Evolutionary conservation across 2,888 invertebrate species (phyloP).

Genomic region (Stenolophus ochropezus): DNA sequence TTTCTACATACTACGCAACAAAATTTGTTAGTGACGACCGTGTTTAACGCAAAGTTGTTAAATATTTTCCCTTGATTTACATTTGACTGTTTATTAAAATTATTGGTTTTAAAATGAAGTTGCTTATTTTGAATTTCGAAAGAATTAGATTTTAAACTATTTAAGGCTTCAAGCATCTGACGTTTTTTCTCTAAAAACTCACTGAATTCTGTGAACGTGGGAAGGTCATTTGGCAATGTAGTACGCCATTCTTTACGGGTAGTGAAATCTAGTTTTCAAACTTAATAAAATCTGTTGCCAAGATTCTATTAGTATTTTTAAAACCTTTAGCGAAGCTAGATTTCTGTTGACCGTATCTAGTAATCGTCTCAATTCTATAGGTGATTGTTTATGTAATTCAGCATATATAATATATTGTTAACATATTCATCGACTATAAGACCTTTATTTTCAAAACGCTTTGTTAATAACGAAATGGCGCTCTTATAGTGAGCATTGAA

Average conservation of each 20-base stretch:
- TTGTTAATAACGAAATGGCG: constrained; percentile 60
- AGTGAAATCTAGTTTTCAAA: constrained; percentile 57
- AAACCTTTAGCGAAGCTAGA: constrained; percentile 58
- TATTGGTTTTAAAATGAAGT: not conserved
- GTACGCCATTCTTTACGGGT: constrained; percentile 59
- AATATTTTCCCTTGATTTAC: not conserved
- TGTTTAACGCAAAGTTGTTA: not conserved
- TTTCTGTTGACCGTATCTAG: constrained; percentile 53
- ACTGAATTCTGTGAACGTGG: constrained; percentile 48
- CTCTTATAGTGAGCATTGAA: constrained; percentile 60
- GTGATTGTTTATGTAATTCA: constrained; percentile 44
- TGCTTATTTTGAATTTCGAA: not conserved
- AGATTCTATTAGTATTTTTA: constrained; percentile 53
- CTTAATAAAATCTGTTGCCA: constrained; percentile 58
- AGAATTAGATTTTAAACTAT: not conserved
- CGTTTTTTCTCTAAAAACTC: constrained; percentile 39
- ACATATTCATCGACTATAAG: constrained; percentile 61
- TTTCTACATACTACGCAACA: not conserved
- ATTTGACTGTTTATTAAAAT: not conserved
- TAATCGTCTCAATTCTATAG: constrained; percentile 47
- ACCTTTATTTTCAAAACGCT: constrained; percentile 61
- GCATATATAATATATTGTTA: constrained; percentile 59
- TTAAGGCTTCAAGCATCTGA: not conserved
- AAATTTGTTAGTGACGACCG: not conserved
- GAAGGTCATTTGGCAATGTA: constrained; percentile 44